Base-by-base conservation (phyloP, 2,113 vertebrate genomes). In the Zapus hudsonius region DNA sequence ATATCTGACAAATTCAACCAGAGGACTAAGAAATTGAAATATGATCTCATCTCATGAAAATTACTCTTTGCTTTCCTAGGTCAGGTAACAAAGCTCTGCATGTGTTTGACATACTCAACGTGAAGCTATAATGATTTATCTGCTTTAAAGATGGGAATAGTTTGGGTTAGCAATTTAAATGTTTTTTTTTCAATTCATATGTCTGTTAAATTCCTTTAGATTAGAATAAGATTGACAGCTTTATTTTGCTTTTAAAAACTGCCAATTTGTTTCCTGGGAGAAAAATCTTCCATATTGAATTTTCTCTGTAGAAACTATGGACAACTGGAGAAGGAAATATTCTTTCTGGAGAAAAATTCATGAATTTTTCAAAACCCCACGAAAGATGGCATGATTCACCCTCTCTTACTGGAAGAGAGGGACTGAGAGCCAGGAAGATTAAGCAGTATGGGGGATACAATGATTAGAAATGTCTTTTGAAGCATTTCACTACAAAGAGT, bases 201-300 rank as follows among this genome's bases (percentile, higher is more conserved):
- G 52, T 89, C 63, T 94, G 64, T 92, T 92, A 96, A 78, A 91
- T 84, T 92, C 12, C 44, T 91, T 69, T 89, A 82, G 91, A 79
- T 95, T 89, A 87, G 78, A 87, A 89, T 89, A 90, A 84, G 90
- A 96, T 93, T 78, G 92, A 86, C 80, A 92, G 91, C 55, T 86
- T 94, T 81, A 84, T 91, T 91, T 92, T 87, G 57, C 52, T 52
- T 84, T 40, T 93, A 76, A 89, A 96, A 93, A 89, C 44, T 44
- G 31, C 89, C 64, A 36, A 84, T 84, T 94, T 90, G 52, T 74
- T 93, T 91, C 75, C 74, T 72, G 29, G 76, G 29, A 76, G 74
- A 57, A 91, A 87, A 91, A 69, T 89, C 73, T 89, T 78, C 76
- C 80, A 81, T 84, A 80, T 64, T 95, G 61, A 89, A 87, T 85